These are phyloP conservation scores for Acromyrmex echinatior DNA, from an alignment of 1,140 invertebrate species.

Conservation along the genomic window DNA sequence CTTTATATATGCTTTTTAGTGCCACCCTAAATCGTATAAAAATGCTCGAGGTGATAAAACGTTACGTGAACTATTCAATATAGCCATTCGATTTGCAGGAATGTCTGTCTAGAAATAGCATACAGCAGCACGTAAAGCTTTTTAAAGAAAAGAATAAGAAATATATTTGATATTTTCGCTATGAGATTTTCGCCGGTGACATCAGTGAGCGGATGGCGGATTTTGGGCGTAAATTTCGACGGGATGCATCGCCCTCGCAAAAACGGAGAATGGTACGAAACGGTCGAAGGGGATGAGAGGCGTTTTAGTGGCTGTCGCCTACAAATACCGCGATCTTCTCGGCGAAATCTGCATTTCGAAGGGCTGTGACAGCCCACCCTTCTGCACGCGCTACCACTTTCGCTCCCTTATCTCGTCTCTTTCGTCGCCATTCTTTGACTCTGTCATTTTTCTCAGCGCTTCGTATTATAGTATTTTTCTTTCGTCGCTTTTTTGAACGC, in stretches of 20 bases:
- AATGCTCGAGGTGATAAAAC: not conserved
- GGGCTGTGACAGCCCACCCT: conserved; percentile 41
- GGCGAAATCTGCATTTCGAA: conserved; percentile 52
- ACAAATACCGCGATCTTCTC: conserved; percentile 60
- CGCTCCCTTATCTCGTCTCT: conserved; percentile 32
- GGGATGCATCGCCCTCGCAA: conserved; percentile 40
- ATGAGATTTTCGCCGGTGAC: conserved; percentile 38
- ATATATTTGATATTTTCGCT: conserved; percentile 37
- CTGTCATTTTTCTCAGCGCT: conserved; percentile 13
- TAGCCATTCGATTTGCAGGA: conserved; percentile 11
- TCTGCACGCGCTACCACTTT: not conserved
- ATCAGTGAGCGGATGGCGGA: not conserved
- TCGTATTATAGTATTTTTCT: conserved; percentile 37
- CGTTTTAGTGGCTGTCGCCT: conserved; percentile 48
- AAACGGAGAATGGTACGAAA: conserved; percentile 16
- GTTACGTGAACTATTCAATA: not conserved
- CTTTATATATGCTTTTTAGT: not conserved
- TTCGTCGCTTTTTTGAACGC: conserved; percentile 24
- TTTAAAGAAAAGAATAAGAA: conserved; percentile 20
- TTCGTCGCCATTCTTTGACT: conserved; percentile 42
- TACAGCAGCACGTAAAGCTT: not conserved
- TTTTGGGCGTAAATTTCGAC: conserved; percentile 49
- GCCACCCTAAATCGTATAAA: not conserved
- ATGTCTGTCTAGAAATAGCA: conserved; percentile 10
- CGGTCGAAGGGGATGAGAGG: conserved; percentile 18